Evolutionary conservation across 2,113 vertebrate genomes (phyloP).

Genomic region (Nycticryphes semicollaris): DNA sequence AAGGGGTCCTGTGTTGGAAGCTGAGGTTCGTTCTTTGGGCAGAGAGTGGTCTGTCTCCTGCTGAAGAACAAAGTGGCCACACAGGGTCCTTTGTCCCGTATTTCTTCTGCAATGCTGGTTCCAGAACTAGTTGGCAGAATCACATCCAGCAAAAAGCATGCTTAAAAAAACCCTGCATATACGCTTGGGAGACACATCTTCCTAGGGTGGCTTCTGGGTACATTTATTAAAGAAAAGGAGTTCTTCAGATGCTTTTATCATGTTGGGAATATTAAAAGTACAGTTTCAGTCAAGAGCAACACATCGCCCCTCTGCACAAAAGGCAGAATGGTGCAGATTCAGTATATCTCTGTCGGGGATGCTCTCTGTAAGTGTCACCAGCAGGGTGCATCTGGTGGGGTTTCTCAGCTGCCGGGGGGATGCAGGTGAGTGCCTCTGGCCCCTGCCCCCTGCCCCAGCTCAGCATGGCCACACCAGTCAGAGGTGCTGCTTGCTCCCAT

Average conservation of each 20-base stretch:
- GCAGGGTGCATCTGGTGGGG: neutral
- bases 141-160: neutral
- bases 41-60: neutral
- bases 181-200: neutral
- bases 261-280: neutral
- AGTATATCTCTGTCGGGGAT: neutral
- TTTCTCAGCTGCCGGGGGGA: neutral
- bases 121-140: neutral
- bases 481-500: neutral
- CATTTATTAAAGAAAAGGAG: neutral
- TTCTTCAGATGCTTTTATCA: neutral
- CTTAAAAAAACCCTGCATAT: neutral
- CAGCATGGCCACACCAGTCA: rapidly evolving
- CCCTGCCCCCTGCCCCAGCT: neutral
- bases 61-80: neutral
- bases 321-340: neutral
- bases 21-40: neutral
- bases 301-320: neutral
- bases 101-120: neutral
- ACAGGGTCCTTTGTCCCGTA: neutral
- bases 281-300: neutral
- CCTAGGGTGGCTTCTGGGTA: neutral
- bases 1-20: rapidly evolving
- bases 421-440: rapidly evolving
- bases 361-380: neutral